phyloP scores from a whole-genome alignment of 2,888 invertebrate genomes.

The Raillietiella orientalis region DNA sequence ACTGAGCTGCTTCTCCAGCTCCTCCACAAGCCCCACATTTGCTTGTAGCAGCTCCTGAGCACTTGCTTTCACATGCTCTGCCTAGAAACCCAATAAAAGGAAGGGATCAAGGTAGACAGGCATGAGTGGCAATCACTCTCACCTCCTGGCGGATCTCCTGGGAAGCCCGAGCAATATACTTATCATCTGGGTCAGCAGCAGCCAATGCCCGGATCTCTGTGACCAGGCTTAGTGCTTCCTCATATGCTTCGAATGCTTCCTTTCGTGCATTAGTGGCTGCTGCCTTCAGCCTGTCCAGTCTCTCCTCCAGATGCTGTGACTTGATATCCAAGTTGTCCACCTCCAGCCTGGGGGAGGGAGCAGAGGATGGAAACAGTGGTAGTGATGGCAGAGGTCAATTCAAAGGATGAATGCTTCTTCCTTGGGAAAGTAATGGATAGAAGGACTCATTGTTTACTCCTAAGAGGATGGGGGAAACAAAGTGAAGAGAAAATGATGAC shows the following conservation, averaged over 20 bases:
- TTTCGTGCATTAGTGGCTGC: slow-evolving; percentile 36
- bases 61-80: slow-evolving; percentile 18
- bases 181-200: slow-evolving; percentile 37
- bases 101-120: neutral
- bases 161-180: slow-evolving; percentile 32
- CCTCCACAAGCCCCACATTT: slow-evolving; percentile 13
- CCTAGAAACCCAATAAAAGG: slow-evolving; percentile 9
- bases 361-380: slow-evolving; percentile 2
- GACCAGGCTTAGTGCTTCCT: slow-evolving; percentile 43
- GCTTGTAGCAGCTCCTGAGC: slow-evolving; percentile 33
- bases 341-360: slow-evolving; percentile 1
- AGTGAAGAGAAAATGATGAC: no score
- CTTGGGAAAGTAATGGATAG: no score
- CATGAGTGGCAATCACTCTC: slow-evolving; percentile 6
- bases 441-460: no score
- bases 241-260: slow-evolving; percentile 39
- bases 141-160: slow-evolving; percentile 31
- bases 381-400: no score
- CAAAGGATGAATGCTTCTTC: no score
- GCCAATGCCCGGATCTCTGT: slow-evolving; percentile 42
- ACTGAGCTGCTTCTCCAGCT: slow-evolving; percentile 24
- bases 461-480: no score
- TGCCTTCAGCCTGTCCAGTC: slow-evolving; percentile 29
- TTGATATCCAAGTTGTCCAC: slow-evolving; percentile 29
- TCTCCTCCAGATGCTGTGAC: slow-evolving; percentile 28